phyloP scores from a whole-genome alignment of 2,797 vertebrate genomes.

The Acanthurus leucopareius region DNA sequence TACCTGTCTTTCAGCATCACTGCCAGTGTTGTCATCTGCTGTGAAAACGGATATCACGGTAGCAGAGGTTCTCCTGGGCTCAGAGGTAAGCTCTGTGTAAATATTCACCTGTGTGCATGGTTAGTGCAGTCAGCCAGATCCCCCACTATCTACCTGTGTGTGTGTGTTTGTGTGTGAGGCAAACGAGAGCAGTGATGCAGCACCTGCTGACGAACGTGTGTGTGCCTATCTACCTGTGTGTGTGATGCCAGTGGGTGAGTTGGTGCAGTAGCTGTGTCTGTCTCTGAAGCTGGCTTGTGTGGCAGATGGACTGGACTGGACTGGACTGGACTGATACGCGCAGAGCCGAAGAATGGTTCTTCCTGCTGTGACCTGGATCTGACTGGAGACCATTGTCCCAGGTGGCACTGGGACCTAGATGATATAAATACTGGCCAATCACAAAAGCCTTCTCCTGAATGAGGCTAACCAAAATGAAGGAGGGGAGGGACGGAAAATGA shows the following conservation, averaged over 20 bases:
- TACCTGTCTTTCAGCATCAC: slow-evolving; percentile 59
- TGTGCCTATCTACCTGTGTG: slow-evolving; percentile 33
- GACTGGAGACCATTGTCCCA: slow-evolving; percentile 85
- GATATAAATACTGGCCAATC: slow-evolving; percentile 90
- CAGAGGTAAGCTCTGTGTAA: slow-evolving; percentile 52
- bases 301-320: slow-evolving; percentile 64
- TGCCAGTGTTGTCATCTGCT: slow-evolving; percentile 46
- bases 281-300: slow-evolving; percentile 61
- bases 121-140: slow-evolving; percentile 50
- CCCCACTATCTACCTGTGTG: slow-evolving; percentile 51
- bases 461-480: slow-evolving; percentile 79
- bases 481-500: slow-evolving; percentile 59
- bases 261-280: slow-evolving; percentile 62
- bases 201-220: slow-evolving; percentile 60
- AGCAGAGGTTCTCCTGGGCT: slow-evolving; percentile 43
- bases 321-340: slow-evolving; percentile 60
- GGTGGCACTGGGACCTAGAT: slow-evolving; percentile 88
- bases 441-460: slow-evolving; percentile 79
- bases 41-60: slow-evolving; percentile 27
- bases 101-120: slow-evolving; percentile 67
- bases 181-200: slow-evolving; percentile 65
- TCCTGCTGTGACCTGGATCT: slow-evolving; percentile 82
- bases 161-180: slow-evolving; percentile 44
- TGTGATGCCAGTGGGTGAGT: slow-evolving; percentile 52
- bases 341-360: slow-evolving; percentile 68